phyloP scores from a whole-genome alignment of 2,113 vertebrate genomes.

The Parotia lawesii region DNA sequence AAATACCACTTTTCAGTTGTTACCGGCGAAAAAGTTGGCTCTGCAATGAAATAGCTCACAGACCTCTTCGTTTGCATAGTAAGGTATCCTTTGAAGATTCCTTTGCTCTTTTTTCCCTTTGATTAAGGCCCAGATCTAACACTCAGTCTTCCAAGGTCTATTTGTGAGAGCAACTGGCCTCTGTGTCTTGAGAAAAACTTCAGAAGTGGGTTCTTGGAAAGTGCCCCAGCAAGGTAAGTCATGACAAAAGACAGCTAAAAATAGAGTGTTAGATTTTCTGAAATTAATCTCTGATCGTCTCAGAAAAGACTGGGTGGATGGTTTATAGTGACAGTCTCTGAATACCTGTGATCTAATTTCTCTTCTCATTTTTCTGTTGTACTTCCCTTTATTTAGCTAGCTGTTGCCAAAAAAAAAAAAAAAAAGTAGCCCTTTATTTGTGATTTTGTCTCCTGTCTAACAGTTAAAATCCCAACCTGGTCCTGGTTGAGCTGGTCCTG shows the following conservation, averaged over 20 bases:
- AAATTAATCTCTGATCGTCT: neutral
- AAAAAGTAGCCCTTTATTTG: neutral
- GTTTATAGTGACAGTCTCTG: neutral
- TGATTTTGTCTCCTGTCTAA: neutral
- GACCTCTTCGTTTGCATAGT: neutral
- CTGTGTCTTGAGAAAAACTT: neutral
- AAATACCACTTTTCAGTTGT: neutral
- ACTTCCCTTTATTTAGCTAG: neutral
- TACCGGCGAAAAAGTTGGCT: neutral
- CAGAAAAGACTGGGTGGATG: neutral
- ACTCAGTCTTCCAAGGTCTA: neutral
- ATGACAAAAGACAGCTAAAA: neutral
- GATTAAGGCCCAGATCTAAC: neutral
- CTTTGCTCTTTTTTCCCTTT: neutral
- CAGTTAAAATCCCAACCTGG: neutral
- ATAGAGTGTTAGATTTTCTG: neutral
- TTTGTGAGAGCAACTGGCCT: neutral
- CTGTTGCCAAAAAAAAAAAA: neutral
- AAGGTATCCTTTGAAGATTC: neutral
- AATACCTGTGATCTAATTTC: neutral
- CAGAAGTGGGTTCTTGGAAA: neutral
- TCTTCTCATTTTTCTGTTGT: neutral
- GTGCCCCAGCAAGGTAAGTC: neutral
- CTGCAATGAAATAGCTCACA: neutral
- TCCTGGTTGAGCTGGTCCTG: neutral